Base-by-base conservation (phyloP, 2,797 vertebrate genomes). In the Okamejei kenojei region DNA sequence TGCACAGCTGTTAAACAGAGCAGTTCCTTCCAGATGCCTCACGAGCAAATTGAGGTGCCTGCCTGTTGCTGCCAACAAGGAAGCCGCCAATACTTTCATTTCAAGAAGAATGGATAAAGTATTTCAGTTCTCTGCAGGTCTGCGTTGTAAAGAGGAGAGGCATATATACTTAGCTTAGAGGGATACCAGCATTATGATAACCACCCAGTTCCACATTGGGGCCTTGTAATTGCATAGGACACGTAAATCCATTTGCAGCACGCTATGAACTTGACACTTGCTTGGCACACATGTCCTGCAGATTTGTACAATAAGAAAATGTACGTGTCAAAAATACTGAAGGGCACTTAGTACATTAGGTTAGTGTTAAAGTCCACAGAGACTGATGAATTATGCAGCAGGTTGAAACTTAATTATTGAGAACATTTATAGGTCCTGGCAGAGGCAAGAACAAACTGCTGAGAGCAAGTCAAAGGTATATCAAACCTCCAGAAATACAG, bases 341-440 rank as follows among this genome's bases (percentile, higher is more conserved):
- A 88, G 84, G 61, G 63, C 84, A 88, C n/a, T 88, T 11, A 68
- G 54, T 84, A 82, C 38, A 84, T 84, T 84, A 84, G 84, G 63
- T 35, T 88, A 21, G 63, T 68, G 63, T 35, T 68, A 88, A 88
- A 21, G 7, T 23, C 84, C 61, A 68, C n/a, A 68, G 84, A 68
- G n/a, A 68, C 32, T 68, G 61, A 17, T 88, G 61, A 88, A 68
- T 88, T 68, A 88, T 68, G n/a, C n/a, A 68, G 84, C 84, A 68
- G 63, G 7, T 68, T 88, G 84, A 68, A 88, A 88, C 32, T 35
- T 68, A 88, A 88, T 88, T 88, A 88, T 68, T 19, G 7, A 17
- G 78, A 8, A 88, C 65, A 29, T 65, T 88, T 88, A 68, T 68
- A 88, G 7, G 8, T 68, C 32, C 84, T 88, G 61, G 63, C 15